Conservation (phyloP, 2,888 invertebrate species). For the Theretra japonica region DNA sequence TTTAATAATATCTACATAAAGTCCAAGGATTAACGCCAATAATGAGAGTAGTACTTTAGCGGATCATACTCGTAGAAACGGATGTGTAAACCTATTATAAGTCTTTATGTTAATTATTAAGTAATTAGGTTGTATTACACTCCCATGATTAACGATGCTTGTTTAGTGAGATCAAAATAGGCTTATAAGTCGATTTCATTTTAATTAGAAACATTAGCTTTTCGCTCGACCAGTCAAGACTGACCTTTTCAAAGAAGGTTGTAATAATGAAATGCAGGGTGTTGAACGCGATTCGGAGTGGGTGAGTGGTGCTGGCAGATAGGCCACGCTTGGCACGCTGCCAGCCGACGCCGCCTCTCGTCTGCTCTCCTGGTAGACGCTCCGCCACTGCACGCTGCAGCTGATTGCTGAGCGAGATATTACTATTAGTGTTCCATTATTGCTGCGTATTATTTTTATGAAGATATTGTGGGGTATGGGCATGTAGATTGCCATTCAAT, state of each 20-base stretch:
- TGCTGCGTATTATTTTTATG: neutral
- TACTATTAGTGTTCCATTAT: neutral
- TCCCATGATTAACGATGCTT: too few species aligned
- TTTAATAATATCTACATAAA: neutral
- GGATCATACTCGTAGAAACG: too few species aligned
- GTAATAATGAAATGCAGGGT: neutral
- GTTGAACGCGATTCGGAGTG: neutral
- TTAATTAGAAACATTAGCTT: too few species aligned
- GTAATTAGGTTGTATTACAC: too few species aligned
- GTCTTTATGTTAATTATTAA: too few species aligned
- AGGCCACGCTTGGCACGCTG: conserved; percentile 17
- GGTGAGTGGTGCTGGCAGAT: neutral
- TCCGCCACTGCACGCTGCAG: neutral
- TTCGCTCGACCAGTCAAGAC: too few species aligned
- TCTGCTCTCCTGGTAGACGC: neutral
- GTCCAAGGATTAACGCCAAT: too few species aligned
- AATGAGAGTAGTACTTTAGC: too few species aligned
- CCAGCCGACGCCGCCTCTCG: conserved; percentile 9
- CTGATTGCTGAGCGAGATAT: conserved; percentile 7
- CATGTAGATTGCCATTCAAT: too few species aligned
- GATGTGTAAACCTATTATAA: too few species aligned
- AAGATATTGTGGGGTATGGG: neutral
- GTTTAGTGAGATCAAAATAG: too few species aligned
- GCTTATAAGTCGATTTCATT: too few species aligned
- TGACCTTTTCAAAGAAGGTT: neutral